phyloP scores from a whole-genome alignment of 1,140 invertebrate genomes.

The Hylyphantes graminicola region DNA sequence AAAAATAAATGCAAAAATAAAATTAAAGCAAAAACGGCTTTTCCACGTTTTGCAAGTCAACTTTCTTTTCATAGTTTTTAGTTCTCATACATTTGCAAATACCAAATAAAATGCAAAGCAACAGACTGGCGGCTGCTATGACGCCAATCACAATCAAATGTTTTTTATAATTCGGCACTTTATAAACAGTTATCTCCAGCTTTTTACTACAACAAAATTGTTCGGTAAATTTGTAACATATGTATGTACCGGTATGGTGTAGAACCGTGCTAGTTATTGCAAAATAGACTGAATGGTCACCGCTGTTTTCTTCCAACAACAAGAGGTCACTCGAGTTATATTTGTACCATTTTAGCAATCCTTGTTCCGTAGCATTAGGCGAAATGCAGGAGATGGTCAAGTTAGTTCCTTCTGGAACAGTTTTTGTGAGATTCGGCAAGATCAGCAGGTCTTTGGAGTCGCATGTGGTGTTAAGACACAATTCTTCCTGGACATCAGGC shows the following conservation, averaged over 20 bases:
- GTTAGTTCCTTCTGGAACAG: slow-evolving; percentile 14
- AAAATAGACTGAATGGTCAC: neutral
- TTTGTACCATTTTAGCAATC: slow-evolving; percentile 17
- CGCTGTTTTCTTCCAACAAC: neutral
- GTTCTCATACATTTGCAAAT: neutral
- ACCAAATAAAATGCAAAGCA: slow-evolving; percentile 34
- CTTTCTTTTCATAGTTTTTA: slow-evolving; percentile 19
- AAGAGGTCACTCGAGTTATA: neutral
- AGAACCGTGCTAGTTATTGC: neutral
- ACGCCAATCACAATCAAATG: slow-evolving; percentile 39
- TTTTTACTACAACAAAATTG: slow-evolving; percentile 17
- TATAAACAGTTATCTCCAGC: slow-evolving; percentile 19
- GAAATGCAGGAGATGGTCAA: slow-evolving; percentile 2
- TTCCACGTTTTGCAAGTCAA: slow-evolving; percentile 31
- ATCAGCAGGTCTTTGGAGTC: slow-evolving; percentile 1
- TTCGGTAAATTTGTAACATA: slow-evolving; percentile 5
- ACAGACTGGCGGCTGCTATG: slow-evolving; percentile 6
- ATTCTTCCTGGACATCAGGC: neutral
- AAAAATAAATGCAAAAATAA: too few species aligned
- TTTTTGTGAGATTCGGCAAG: neutral
- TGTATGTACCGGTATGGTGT: slow-evolving; percentile 16
- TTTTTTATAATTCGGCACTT: slow-evolving; percentile 39
- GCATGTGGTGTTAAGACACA: slow-evolving; percentile 20
- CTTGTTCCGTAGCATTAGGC: neutral
- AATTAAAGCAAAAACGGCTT: slow-evolving; percentile 11